Conservation (phyloP, 2,797 vertebrate species). For the Champsocephalus gunnari region DNA sequence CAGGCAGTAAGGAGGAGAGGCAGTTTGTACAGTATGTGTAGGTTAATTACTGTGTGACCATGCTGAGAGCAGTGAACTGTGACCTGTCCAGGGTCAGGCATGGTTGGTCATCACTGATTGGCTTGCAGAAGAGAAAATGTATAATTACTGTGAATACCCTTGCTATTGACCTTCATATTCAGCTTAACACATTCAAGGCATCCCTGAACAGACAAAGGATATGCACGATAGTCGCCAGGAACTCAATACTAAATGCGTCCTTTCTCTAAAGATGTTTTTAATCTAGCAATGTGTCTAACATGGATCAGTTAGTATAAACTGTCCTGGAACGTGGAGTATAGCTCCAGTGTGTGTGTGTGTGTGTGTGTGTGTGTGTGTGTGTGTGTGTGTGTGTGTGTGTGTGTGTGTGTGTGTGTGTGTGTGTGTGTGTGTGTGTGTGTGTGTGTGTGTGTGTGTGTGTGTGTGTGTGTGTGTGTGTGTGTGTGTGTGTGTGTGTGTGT, state of each 20-base stretch:
- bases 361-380: constrained; percentile 22
- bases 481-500: constrained; percentile 21
- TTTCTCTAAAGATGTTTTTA: constrained; percentile 3
- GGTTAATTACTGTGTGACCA: constrained; percentile 78
- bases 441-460: constrained; percentile 26
- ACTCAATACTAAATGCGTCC: neutral
- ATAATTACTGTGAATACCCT: constrained; percentile 73
- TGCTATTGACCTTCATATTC: constrained; percentile 64
- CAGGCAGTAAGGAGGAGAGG: constrained; percentile 7
- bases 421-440: constrained; percentile 24
- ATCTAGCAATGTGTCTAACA: constrained; percentile 16
- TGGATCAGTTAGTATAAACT: constrained; percentile 2
- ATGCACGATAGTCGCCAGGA: no score
- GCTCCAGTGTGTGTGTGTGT: constrained; percentile 9
- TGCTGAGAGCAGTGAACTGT: constrained; percentile 62
- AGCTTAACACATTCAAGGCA: constrained; percentile 24
- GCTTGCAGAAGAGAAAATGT: constrained; percentile 54
- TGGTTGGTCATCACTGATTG: constrained; percentile 58
- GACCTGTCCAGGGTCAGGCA: constrained; percentile 56
- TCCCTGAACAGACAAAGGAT: constrained; percentile 1
- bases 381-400: constrained; percentile 6
- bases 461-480: constrained; percentile 27
- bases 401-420: constrained; percentile 1
- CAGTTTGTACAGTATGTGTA: constrained; percentile 38
- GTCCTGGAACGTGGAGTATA: neutral